Evolutionary conservation across 2,888 invertebrate species (phyloP).

Genomic region (Neelides folsomi): DNA sequence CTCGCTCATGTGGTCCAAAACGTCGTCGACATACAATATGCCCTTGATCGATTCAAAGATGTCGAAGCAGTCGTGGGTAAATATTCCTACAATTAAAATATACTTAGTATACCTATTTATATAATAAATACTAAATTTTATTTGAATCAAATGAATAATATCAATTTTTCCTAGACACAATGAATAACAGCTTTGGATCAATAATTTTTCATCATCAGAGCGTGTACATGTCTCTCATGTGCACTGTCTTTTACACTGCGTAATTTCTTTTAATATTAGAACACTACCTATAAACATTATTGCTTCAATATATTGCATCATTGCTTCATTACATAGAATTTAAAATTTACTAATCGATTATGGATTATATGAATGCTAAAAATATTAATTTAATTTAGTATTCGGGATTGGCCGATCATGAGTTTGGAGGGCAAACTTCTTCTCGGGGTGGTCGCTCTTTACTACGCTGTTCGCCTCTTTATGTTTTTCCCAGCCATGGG

Average conservation of each 20-base stretch:
- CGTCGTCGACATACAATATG: constrained; percentile 31
- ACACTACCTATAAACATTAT: too few relatives aligned
- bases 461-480: constrained; percentile 29
- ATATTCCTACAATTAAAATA: too few relatives aligned
- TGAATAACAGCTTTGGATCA: constrained; percentile 27
- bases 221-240: constrained; percentile 29
- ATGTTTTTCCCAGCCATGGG: constrained; percentile 31
- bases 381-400: too few relatives aligned
- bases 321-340: too few relatives aligned
- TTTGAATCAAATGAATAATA: constrained; percentile 26
- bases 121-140: too few relatives aligned
- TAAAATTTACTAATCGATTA: too few relatives aligned
- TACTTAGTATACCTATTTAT: too few relatives aligned
- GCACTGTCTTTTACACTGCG: constrained; percentile 32
- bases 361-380: too few relatives aligned
- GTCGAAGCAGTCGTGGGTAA: constrained; percentile 24
- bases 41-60: constrained; percentile 32
- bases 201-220: constrained; percentile 29
- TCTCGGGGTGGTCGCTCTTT: constrained; percentile 23
- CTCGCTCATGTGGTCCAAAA: constrained; percentile 31
- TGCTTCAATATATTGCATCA: too few relatives aligned
- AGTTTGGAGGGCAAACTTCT: constrained; percentile 22
- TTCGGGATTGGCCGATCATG: constrained; percentile 9
- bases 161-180: constrained; percentile 12
- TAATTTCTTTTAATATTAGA: too few relatives aligned